Base-by-base conservation (phyloP, 2,797 vertebrate species). In the Streptopelia turtur region DNA sequence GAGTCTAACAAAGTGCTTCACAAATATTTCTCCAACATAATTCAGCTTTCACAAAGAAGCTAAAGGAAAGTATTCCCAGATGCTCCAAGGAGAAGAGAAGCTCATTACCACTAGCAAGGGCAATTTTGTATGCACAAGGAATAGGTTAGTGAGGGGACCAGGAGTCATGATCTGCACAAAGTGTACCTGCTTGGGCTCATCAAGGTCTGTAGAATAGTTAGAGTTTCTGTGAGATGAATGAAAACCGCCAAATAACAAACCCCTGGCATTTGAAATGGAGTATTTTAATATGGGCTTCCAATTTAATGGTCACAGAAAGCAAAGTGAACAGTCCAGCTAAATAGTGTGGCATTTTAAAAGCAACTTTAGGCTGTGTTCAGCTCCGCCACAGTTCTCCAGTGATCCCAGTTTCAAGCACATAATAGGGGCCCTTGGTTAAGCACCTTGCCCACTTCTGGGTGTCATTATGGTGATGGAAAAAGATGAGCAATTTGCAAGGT, bases 311-410 rank as follows among this genome's bases (percentile, higher is more conserved):
- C 45, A 47, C 50, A 79, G 66, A 92, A 87, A 59, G 21, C 35
- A 39, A 81, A 92, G 30, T 59, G 61, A 85, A 47, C 20, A 65
- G 45, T 61, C n/a, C 60, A 71, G 50, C 49, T 93, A 90, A 94
- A 76, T 52, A 79, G 79, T 8, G 37, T 30, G 69, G 30, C 59
- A 83, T 72, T 94, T 86, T 23, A 92, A 95, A 94, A 95, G 41
- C 53, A 23, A 33, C 74, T 96, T 65, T 69, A 63, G 69, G n/a
- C 33, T 5, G 1, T 76, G 15, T 81, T 88, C 24, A 68, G 28
- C 37, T 50, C n/a, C 55, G 41, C n/a, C 47, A 50, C 43, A 39
- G 16, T 53, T 91, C 37, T 87, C 27, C 47, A 50, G 37, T 27
- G 21, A 75, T 53, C 41, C 20, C 31, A 55, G 43, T 55, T 91